Evolutionary conservation across 2,113 vertebrate genomes (phyloP), one percentile per base, ranked within the genome.

Genomic region (Mastomys natalensis): DNA sequence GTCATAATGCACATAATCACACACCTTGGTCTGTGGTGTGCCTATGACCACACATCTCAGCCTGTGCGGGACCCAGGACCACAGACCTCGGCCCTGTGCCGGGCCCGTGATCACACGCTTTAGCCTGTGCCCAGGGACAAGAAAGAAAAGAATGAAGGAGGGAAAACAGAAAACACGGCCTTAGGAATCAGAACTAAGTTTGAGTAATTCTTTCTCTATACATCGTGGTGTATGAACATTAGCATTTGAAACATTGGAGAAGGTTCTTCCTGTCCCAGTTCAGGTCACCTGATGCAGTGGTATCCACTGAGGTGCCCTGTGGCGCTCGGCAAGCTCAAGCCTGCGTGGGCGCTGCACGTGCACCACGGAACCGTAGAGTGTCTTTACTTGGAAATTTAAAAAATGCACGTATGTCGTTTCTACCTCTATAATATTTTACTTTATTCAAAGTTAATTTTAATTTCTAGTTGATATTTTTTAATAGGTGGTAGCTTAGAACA

Each of bases 391-490:
- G 89, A 78, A 93, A 40, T 77, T n/a, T 45, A 73, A 77, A 88
- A 24, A 31, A 29, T 31, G 64, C 11, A 55, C 51, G 45, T 7
- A 51, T n/a, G 58, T 29, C 60, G 24, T 45, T 16, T 13, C 68
- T 6, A 73, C 66, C 76, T 85, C 87, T 91, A 85, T 91, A 86
- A 68, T 93, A 48, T 51, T 93, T 84, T 62, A 60, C 43, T 80
- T 87, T 84, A 78, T 78, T 85, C 84, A 3, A 34, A 34, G 68
- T 91, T 87, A 17, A 87, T 82, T 93, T 92, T 72, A 87, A 88
- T 66, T 91, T 95, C 45, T 70, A 24, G 53, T 90, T 96, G 68
- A 87, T 87, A 87, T 91, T 95, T 84, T 87, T 94, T 62, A 72
- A 66, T 87, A 76, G 26, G 6, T 5, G 22, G 15, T 68, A n/a